A percentile compares a stretch with the other conserved stretches of the same genome.
phyloP scores from a whole-genome alignment of 2,888 invertebrate genomes.

The Pyrochroa serraticornis region DNA sequence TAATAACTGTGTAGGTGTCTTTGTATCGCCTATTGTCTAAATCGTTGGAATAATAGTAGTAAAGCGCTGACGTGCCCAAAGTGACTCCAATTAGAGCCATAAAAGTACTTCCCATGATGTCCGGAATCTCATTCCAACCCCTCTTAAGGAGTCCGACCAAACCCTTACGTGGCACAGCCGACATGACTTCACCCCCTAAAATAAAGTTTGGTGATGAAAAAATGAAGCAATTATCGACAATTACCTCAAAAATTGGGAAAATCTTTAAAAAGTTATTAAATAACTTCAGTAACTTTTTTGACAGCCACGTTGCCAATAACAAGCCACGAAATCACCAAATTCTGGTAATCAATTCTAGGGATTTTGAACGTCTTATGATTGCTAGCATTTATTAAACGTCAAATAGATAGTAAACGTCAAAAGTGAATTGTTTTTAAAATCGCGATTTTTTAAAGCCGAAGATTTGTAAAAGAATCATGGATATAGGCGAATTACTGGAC shows the following conservation, averaged over 20 bases:
- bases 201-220: not conserved
- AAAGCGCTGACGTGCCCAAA: slow-evolving; percentile 60
- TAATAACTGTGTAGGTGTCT: slow-evolving; percentile 65
- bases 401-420: not conserved
- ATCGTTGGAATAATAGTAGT: slow-evolving; percentile 45
- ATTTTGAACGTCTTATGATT: too few relatives aligned
- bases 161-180: slow-evolving; percentile 36
- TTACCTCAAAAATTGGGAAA: not conserved
- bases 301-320: too few relatives aligned
- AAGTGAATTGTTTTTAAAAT: not conserved
- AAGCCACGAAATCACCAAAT: too few relatives aligned
- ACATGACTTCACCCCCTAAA: slow-evolving; percentile 10
- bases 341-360: too few relatives aligned
- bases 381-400: too few relatives aligned
- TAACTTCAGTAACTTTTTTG: not conserved
- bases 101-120: slow-evolving; percentile 67
- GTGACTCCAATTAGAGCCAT: slow-evolving; percentile 65
- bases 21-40: slow-evolving; percentile 72
- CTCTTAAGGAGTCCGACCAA: slow-evolving; percentile 53
- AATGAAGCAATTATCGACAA: not conserved
- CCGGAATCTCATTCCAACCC: slow-evolving; percentile 74
- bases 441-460: not conserved
- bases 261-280: not conserved
- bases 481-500: slow-evolving; percentile 65
- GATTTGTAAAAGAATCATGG: slow-evolving; percentile 55